Evolutionary conservation across 2,888 invertebrate genomes (phyloP).

Genomic region (Ceraclea dissimilis): DNA sequence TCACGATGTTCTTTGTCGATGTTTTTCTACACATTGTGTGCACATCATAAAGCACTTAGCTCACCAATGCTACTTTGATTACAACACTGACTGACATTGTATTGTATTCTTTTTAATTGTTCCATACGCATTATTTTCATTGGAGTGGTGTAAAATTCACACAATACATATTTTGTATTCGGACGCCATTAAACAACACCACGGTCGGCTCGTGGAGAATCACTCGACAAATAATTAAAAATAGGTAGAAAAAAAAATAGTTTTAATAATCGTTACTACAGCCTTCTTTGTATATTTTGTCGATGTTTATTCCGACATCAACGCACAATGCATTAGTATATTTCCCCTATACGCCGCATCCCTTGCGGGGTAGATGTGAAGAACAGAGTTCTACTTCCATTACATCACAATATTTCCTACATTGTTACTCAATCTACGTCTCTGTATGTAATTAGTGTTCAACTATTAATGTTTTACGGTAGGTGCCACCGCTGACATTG

Average conservation of each 20-base stretch:
- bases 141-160: slow-evolving; percentile 13
- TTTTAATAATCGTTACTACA: too few relatives aligned
- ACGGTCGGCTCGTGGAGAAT: not conserved
- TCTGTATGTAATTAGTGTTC: too few relatives aligned
- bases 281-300: not conserved
- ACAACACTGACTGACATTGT: slow-evolving; percentile 14
- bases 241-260: too few relatives aligned
- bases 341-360: too few relatives aligned
- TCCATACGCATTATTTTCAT: slow-evolving; percentile 13
- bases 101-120: slow-evolving; percentile 23
- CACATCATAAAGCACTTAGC: not conserved
- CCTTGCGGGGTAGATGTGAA: too few relatives aligned
- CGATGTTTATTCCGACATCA: not conserved
- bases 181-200: too few relatives aligned
- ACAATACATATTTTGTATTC: too few relatives aligned
- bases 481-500: not conserved
- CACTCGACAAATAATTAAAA: not conserved
- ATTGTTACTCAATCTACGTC: too few relatives aligned
- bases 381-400: too few relatives aligned
- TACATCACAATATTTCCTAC: too few relatives aligned
- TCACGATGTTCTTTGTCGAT: not conserved
- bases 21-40: not conserved
- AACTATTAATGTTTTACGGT: not conserved
- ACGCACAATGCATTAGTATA: too few relatives aligned
- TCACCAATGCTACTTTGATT: not conserved